Base-by-base conservation (phyloP, 2,113 vertebrate genomes). In the Tachuris rubrigastra region DNA sequence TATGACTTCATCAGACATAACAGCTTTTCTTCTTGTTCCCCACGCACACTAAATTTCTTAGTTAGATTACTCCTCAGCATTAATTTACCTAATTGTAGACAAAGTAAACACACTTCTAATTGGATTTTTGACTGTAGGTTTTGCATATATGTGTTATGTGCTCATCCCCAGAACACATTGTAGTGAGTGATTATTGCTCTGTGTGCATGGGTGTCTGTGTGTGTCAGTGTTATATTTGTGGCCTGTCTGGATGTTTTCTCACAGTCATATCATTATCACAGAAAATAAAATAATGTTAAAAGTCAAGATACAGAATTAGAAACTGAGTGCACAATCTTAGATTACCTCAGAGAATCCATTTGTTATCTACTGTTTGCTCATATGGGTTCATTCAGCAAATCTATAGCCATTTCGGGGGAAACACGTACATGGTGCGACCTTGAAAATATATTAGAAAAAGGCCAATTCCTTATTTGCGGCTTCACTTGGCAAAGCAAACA, bases 291-390 rank as follows among this genome's bases (percentile, higher is more conserved):
- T 88, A 76, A 93, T 91, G 97, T 97, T 87, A 97, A 91, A 97
- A 97, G 96, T 97, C 95, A 96, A 89, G 87, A 93, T 96, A 94
- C 88, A 96, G 94, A 98, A 97, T 98, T 97, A 97, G 94, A 76
- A 94, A 92, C 56, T 55, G 8, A 89, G 76, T 92, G 35, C 68
- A 95, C 83, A 96, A 94, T 94, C 91, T 93, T 93, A 95, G 96
- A 95, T 97, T 95, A 92, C 73, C 78, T 92, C 74, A 81, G 77
- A 92, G 68, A 79, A 37, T 78, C 67, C 63, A 77, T 95, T 96
- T 96, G 25, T 95, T 97, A 96, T 95, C 78, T 92, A 67, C 16
- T 71, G 17, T 90, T 96, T 69, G 58, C 60, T 94, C 66, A 85
- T 76, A 35, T 20, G 46, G 74, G 20, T 83, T 71, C 60, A 53